Evolutionary conservation across 1,140 invertebrate genomes (phyloP).

Genomic region (Dendrolimus kikuchii): DNA sequence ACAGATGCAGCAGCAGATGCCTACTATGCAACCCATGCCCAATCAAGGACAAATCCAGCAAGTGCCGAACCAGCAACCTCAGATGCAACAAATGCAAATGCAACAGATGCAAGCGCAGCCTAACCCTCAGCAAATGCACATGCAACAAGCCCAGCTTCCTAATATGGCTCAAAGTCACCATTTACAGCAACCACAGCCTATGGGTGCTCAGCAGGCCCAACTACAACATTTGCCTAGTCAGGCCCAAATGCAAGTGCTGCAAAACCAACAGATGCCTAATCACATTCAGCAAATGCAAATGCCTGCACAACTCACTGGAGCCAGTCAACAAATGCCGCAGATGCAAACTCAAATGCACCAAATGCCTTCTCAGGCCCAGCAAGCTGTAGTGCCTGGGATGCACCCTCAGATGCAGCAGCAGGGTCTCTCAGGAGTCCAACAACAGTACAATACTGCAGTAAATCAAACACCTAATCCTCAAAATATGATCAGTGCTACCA

Average conservation of each 20-base stretch:
- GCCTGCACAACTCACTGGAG: slow-evolving; percentile 52
- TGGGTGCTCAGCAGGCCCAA: slow-evolving; percentile 62
- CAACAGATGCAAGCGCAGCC: slow-evolving; percentile 68
- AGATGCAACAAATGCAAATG: slow-evolving; percentile 70
- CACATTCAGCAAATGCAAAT: slow-evolving; percentile 71
- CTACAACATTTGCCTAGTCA: slow-evolving; percentile 68
- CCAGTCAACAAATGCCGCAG: slow-evolving; percentile 64
- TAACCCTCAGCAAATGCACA: slow-evolving; percentile 58
- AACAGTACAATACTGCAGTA: slow-evolving; percentile 62
- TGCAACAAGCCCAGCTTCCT: slow-evolving; percentile 62
- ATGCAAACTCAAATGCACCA: slow-evolving; percentile 68
- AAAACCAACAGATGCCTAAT: slow-evolving; percentile 66
- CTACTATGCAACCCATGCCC: slow-evolving; percentile 65
- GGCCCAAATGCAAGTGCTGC: slow-evolving; percentile 65
- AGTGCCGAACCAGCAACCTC: slow-evolving; percentile 62
- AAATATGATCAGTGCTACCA: slow-evolving; percentile 57
- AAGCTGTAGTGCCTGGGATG: slow-evolving; percentile 57
- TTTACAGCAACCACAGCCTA: slow-evolving; percentile 51
- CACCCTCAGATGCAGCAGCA: slow-evolving; percentile 68
- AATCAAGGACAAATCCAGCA: slow-evolving; percentile 63
- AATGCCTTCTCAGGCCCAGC: slow-evolving; percentile 59
- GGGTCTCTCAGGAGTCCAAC: slow-evolving; percentile 55
- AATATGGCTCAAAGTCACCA: slow-evolving; percentile 57
- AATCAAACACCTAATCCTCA: slow-evolving; percentile 61
- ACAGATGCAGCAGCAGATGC: slow-evolving; percentile 67